Percentiles rank a stretch among this genome's conserved stretches.
Evolutionary conservation across 53 echinoderm and acorn worm genomes (phyloP).

Genomic region (Paelopatides confundens): DNA sequence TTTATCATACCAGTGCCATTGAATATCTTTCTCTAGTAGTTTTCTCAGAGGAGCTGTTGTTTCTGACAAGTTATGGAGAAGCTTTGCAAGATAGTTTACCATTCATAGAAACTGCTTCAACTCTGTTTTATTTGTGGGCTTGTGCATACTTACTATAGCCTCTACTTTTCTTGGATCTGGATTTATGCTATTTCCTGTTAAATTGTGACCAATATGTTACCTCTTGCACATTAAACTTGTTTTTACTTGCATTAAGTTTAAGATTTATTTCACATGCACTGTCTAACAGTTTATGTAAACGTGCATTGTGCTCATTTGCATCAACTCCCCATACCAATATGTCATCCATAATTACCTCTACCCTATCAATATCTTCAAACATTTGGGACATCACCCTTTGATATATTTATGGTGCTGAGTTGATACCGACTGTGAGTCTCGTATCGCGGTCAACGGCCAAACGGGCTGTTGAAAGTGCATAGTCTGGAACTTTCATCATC

Average conservation of each 20-base stretch:
- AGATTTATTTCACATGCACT: neutral
- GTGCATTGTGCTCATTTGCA: neutral
- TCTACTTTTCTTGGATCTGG: conserved; percentile 5
- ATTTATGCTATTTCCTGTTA: conserved; percentile 2
- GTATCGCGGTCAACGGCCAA: conserved; percentile 50
- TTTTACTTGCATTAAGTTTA: neutral
- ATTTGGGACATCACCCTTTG: conserved; percentile 21
- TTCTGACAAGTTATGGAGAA: neutral
- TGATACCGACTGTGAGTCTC: conserved; percentile 61
- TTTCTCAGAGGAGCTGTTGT: neutral
- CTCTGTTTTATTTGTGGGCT: neutral
- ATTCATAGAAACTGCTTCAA: conserved; percentile 12
- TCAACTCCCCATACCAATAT: neutral
- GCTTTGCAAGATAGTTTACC: conserved; percentile 35
- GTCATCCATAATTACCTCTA: conserved; percentile 39
- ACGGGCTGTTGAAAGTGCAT: conserved; percentile 58
- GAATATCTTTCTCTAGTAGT: conserved; percentile 6
- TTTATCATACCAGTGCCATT: conserved; percentile 64
- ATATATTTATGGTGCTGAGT: conserved; percentile 54
- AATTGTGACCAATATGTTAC: conserved; percentile 4
- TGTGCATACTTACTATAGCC: neutral
- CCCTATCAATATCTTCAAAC: neutral
- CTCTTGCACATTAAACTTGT: neutral
- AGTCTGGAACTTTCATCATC: conserved; percentile 39
- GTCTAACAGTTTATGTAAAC: neutral